Evolutionary conservation across 1,140 invertebrate species (phyloP).

Genomic region (Uloborus diversus): DNA sequence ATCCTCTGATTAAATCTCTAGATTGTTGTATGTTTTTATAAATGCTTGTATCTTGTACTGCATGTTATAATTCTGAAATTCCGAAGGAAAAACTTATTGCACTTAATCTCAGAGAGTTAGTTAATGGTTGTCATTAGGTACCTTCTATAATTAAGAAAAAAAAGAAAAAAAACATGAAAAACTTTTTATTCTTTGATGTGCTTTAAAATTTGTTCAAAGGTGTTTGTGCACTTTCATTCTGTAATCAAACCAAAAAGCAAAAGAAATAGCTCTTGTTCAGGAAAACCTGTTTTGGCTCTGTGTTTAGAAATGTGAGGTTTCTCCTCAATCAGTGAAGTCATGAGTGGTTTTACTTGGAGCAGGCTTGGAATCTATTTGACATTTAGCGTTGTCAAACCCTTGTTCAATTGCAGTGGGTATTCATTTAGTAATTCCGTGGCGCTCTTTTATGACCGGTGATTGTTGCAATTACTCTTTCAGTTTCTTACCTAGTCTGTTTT

Average conservation of each 20-base stretch:
- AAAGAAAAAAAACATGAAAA: too few relatives aligned
- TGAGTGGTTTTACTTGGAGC: too few relatives aligned
- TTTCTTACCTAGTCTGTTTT: too few relatives aligned
- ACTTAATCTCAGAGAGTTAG: conserved; percentile 34
- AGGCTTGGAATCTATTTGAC: too few relatives aligned
- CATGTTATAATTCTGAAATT: conserved; percentile 38
- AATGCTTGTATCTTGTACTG: conserved; percentile 53
- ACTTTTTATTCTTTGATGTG: conserved; percentile 52
- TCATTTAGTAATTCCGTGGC: too few relatives aligned
- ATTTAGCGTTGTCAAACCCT: too few relatives aligned
- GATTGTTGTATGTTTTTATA: conserved; percentile 57
- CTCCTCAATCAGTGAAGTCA: too few relatives aligned
- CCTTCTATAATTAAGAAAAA: conserved; percentile 29
- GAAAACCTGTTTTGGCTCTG: conserved; percentile 31
- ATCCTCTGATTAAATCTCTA: conserved; percentile 35
- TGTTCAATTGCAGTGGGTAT: too few relatives aligned
- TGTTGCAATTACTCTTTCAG: too few relatives aligned
- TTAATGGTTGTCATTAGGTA: conserved; percentile 49
- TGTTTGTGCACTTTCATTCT: conserved; percentile 51
- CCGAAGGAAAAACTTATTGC: conserved; percentile 20
- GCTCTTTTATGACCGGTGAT: too few relatives aligned
- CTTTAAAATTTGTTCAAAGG: conserved; percentile 51
- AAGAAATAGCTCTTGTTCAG: conserved; percentile 39
- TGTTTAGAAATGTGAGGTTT: conserved; percentile 3
- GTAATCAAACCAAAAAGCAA: too few relatives aligned